A percentile compares a stretch with the other conserved stretches of the same genome.
phyloP scores from a whole-genome alignment of 2,113 vertebrate species.

The Tamias sibiricus region DNA sequence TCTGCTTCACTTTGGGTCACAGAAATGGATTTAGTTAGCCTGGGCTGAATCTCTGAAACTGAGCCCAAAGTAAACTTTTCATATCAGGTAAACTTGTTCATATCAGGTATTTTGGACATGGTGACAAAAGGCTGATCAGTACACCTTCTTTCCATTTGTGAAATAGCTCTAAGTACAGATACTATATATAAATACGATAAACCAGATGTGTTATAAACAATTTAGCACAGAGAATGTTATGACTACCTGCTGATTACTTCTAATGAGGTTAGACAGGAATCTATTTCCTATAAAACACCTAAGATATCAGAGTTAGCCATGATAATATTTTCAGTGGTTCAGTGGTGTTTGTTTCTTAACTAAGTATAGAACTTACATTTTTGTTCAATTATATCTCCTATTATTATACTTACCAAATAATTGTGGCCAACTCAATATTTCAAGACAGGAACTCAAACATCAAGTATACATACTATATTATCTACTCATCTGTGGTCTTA shows the following conservation, averaged over 20 bases:
- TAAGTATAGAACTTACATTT: background rate
- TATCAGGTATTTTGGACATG: too few relatives aligned
- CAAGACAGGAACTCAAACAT: background rate
- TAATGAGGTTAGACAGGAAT: background rate
- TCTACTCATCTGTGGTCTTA: background rate
- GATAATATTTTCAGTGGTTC: background rate
- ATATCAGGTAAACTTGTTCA: too few relatives aligned
- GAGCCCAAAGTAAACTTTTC: too few relatives aligned
- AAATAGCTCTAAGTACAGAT: background rate
- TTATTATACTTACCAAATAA: background rate
- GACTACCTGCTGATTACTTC: background rate
- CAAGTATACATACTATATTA: background rate
- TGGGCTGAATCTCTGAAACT: too few relatives aligned
- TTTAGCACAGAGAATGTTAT: background rate
- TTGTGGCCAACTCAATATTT: constrained; percentile 8
- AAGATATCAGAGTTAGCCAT: background rate
- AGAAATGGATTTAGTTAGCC: too few relatives aligned
- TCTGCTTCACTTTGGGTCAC: too few relatives aligned
- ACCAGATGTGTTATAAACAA: background rate
- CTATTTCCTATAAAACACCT: background rate
- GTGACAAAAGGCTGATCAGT: too few relatives aligned
- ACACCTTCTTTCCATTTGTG: background rate
- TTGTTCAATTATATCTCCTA: background rate
- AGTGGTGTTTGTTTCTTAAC: background rate
- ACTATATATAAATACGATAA: background rate